Conservation (phyloP, 2,888 invertebrate species). For the Mycogona germanica region DNA sequence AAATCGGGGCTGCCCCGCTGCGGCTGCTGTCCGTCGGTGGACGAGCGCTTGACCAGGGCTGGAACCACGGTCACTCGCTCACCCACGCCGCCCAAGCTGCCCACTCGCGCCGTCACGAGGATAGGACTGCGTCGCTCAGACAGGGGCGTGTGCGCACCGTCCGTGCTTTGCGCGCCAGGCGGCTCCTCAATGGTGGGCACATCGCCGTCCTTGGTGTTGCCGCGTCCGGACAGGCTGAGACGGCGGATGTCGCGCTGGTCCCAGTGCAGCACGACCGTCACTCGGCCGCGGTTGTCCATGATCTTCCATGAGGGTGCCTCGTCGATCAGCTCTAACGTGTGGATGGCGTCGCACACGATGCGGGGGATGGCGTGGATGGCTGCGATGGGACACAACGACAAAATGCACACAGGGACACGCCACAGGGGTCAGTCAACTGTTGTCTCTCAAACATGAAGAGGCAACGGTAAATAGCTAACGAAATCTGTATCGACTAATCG, state of each 20-base stretch:
- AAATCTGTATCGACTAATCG: too few species aligned
- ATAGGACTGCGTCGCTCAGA: conserved; percentile 21
- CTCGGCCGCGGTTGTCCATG: conserved; percentile 95
- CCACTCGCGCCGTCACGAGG: conserved; percentile 19
- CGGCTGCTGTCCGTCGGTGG: conserved; percentile 46
- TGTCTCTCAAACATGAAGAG: too few species aligned
- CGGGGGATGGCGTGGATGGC: conserved; percentile 91
- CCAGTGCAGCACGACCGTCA: conserved; percentile 94
- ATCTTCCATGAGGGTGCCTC: conserved; percentile 97
- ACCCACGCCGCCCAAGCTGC: conserved; percentile 2
- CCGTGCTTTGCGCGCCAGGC: conserved; percentile 22
- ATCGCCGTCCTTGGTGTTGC: conserved; percentile 32
- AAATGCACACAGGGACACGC: neutral
- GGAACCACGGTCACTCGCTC: conserved; percentile 6
- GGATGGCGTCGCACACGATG: conserved; percentile 94
- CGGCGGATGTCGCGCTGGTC: conserved; percentile 43
- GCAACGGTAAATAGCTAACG: too few species aligned
- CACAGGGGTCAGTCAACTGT: neutral
- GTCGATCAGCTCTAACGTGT: conserved; percentile 88
- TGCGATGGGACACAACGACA: too few species aligned
- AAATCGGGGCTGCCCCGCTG: conserved; percentile 40
- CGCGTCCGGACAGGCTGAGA: conserved; percentile 39
- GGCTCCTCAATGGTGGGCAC: conserved; percentile 50
- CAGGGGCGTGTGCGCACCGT: too few species aligned
- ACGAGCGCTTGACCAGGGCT: conserved; percentile 42